Evolutionary conservation across 2,888 invertebrate species (phyloP), one percentile per base, ranked within the genome.

Genomic region (Agrochola lychnidis): DNA sequence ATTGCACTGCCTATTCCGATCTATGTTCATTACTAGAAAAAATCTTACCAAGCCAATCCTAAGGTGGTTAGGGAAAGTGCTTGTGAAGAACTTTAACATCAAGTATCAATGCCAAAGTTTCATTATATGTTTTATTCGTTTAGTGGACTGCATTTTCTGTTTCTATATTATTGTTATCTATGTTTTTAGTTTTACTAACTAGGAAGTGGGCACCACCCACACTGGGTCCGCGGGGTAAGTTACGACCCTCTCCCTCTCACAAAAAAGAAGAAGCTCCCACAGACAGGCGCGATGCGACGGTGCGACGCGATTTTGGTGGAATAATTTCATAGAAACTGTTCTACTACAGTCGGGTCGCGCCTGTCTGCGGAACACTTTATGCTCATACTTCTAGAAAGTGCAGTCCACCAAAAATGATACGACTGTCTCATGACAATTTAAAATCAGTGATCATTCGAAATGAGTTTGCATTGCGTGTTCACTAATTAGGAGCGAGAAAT

Each of bases 401-500:
- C 63, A 67, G 66, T 69, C 75, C 78, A 83, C 51, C 69, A 70
- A 64, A 14, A 40, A 59, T 36, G 36, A 59, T 19, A 72, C n/a
- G 36, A 51, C 59, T 70, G 22, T 68, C 59, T 61, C 14, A 63
- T 25, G 36, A 51, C 63, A 70, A 69, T 59, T 4, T 56, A 30
- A 10, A 69, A 61, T 48, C 22, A 45, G 78, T 86, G 87, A 75
- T 76, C 3, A 5, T 59, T 72, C 14, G 36, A 70, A 73, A 78
- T 84, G 73, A 51, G 70, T 70, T 64, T 61, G 59, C 19, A 53
- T 80, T 78, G 84, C 86, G 84, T 87, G 88, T 79, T 51, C 16
- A 80, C 66, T 71, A 82, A 72, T 76, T 77, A 84, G 51, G 75
- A 86, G 42, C 56, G 56, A 84, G 63, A 84, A 87, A 88, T 88